Evolutionary conservation across 1,140 invertebrate species (phyloP).

Genomic region (Melanaphis sacchari): DNA sequence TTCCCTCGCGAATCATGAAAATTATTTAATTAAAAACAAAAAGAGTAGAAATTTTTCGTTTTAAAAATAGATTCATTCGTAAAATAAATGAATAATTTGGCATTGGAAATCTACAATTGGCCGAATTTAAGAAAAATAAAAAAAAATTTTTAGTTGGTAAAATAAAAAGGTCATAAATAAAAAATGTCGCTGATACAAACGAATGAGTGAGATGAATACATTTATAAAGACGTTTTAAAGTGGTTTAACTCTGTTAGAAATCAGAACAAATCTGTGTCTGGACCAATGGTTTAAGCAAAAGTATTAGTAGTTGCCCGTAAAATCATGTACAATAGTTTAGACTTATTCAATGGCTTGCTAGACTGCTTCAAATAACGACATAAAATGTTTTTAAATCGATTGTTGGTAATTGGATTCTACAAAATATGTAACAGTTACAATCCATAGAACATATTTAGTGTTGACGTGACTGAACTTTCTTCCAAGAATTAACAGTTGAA

Average conservation of each 20-base stretch:
- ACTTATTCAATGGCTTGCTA: neutral
- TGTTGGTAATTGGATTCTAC: neutral
- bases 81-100: neutral
- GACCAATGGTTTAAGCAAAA: neutral
- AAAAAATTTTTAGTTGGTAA: neutral
- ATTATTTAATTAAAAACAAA: neutral
- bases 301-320: neutral
- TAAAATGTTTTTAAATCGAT: neutral
- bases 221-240: neutral
- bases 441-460: neutral
- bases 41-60: neutral
- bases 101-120: neutral
- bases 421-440: neutral
- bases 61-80: neutral
- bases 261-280: neutral
- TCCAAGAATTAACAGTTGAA: neutral
- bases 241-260: neutral
- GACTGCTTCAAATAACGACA: neutral
- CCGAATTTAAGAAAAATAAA: neutral
- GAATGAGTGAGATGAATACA: neutral
- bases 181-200: neutral
- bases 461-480: neutral
- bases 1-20: neutral
- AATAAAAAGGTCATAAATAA: neutral
- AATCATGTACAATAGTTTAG: neutral